Base-by-base conservation (phyloP, 2,113 vertebrate species). In the Gracilinanus agilis region DNA sequence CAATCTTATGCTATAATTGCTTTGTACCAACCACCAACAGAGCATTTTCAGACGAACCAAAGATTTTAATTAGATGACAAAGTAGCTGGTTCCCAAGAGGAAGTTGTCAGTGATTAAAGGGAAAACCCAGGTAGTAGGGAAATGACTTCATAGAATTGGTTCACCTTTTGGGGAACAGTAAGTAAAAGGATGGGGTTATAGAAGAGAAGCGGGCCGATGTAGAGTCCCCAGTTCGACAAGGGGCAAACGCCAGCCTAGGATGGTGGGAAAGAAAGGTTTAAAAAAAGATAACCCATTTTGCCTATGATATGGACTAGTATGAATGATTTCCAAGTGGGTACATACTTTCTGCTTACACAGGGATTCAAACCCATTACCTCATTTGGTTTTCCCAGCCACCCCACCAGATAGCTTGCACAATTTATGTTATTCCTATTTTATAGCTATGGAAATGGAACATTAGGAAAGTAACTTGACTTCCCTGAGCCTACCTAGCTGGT, bases 1-100 rank as follows among this genome's bases (percentile, higher is more conserved):
- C 91, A 44, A 19, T 44, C 92, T 90, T 83, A 11, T 0, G 2
- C 23, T 94, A 34, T 61, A 8, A 29, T 61, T 11, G 25, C 9
- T 61, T 27, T 10, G 0, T 23, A 8, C 88, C 29, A 34, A 24
- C 44, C 90, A 55, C 55, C 27, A 53, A 27, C n/a, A 61, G 92
- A 90, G 55, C n/a, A 83, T 40, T 58, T 95, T 67, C 83, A 56
- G 19, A 55, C 92, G 53, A 92, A 96, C 19, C 44, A 1, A 54
- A 49, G 49, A 56, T 24, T 44, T 53, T 88, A 24, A 44, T n/a
- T 90, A 53, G 89, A 44, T 34, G 49, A 67, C n/a, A 58, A 49
- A 61, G 92, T 94, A 21, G 55, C n/a, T 56, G 90, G 24, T 21
- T 56, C 53, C 44, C 10, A 55, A 55, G 24, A 91, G 67, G 34